A percentile compares a stretch with the other conserved stretches of the same genome.
Conservation (phyloP, 2,113 vertebrate species). For the Synchiropus splendidus region DNA sequence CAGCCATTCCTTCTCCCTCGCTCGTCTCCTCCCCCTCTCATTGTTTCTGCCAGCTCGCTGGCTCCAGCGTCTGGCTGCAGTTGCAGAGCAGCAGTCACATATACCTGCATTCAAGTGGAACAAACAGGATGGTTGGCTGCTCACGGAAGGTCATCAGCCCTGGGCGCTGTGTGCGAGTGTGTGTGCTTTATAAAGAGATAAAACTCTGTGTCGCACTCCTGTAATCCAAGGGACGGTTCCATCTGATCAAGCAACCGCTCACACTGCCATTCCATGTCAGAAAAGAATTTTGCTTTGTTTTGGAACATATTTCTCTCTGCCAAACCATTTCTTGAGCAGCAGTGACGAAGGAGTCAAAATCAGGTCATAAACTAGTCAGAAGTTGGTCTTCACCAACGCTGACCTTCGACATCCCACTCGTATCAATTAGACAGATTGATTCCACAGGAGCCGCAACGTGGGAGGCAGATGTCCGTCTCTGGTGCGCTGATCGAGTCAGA, state of each 20-base stretch:
- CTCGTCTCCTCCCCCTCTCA: slow-evolving; percentile 1
- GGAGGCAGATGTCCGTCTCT: slow-evolving; percentile 2
- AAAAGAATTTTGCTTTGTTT: too few relatives aligned
- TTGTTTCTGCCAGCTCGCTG: slow-evolving; percentile 40
- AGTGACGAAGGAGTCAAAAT: too few relatives aligned
- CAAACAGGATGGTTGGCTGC: slow-evolving; percentile 68
- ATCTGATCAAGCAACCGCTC: neutral
- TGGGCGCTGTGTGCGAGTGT: slow-evolving; percentile 23
- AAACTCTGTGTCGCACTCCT: slow-evolving; percentile 9
- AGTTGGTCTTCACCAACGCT: too few relatives aligned
- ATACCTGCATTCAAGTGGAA: slow-evolving; percentile 68
- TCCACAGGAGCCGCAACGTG: too few relatives aligned
- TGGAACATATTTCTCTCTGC: too few relatives aligned
- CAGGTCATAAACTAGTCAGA: too few relatives aligned
- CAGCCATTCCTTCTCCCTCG: slow-evolving; percentile 17
- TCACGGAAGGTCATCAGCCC: slow-evolving; percentile 64
- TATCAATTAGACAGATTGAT: neutral
- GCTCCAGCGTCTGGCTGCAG: slow-evolving; percentile 45
- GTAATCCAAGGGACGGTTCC: slow-evolving; percentile 11
- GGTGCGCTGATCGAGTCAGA: slow-evolving; percentile 2
- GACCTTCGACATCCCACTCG: too few relatives aligned
- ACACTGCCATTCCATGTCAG: too few relatives aligned
- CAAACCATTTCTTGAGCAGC: too few relatives aligned
- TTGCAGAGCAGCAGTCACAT: slow-evolving; percentile 53
- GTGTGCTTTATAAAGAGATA: slow-evolving; percentile 18